Percentiles rank a stretch among this genome's conserved stretches.
These are phyloP conservation scores for Lithodes maja DNA, from an alignment of 2,888 invertebrate genomes.

Conservation along the genomic window DNA sequence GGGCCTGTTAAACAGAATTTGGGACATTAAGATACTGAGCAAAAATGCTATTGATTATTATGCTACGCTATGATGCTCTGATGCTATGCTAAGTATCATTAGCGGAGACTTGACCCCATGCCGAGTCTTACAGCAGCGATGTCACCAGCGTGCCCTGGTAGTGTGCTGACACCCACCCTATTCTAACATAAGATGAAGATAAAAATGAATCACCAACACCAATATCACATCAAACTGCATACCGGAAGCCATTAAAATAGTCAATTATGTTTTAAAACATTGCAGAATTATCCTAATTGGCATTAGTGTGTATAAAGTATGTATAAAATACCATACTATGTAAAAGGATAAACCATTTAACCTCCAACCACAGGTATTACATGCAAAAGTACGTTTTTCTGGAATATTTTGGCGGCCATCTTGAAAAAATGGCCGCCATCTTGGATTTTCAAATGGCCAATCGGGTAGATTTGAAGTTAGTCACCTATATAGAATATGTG, in stretches of 20 bases:
- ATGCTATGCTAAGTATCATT: slow-evolving; percentile 1
- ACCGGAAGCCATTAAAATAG: not conserved
- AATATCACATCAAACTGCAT: slow-evolving; percentile 8
- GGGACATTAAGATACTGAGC: not conserved
- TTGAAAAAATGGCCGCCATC: too few species aligned
- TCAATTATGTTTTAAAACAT: too few species aligned
- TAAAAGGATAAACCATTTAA: not conserved
- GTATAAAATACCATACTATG: too few species aligned
- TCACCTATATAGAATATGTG: too few species aligned
- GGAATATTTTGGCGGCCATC: too few species aligned
- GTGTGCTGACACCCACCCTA: slow-evolving; percentile 11
- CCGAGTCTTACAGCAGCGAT: slow-evolving; percentile 14
- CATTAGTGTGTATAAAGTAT: too few species aligned
- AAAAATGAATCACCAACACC: not conserved
- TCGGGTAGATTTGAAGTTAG: too few species aligned
- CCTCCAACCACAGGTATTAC: not conserved
- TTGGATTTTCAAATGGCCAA: too few species aligned
- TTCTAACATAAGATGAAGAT: slow-evolving; percentile 10
- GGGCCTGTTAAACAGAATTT: not conserved
- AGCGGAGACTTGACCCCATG: not conserved
- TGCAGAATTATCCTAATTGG: too few species aligned
- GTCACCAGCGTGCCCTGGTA: slow-evolving; percentile 11
- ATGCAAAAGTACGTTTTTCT: not conserved
- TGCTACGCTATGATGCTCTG: slow-evolving; percentile 8
- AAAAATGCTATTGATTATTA: slow-evolving; percentile 1